phyloP scores from a whole-genome alignment of 2,113 vertebrate genomes.

The Phalacrocorax aristotelis region DNA sequence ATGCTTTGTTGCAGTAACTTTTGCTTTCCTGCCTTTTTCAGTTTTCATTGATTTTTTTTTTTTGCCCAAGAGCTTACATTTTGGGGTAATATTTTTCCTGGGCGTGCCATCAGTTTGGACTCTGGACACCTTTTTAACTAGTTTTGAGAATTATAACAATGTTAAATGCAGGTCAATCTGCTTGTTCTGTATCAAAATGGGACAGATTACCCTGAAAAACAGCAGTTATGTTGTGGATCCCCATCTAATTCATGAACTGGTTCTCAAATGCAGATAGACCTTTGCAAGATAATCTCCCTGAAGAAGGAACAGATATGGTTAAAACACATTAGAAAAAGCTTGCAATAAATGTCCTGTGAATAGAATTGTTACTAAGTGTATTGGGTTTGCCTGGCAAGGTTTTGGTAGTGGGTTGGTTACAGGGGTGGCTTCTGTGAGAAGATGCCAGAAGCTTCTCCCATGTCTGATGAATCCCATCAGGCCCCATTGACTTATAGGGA shows the following conservation, averaged over 20 bases:
- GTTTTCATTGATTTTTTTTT: no score
- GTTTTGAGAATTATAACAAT: not conserved
- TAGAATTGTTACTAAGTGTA: not conserved
- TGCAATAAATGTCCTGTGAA: not conserved
- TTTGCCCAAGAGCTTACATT: not conserved
- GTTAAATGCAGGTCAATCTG: not conserved
- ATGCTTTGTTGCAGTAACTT: no score
- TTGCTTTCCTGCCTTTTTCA: no score
- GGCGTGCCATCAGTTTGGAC: not conserved
- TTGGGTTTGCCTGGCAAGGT: not conserved
- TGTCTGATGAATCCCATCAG: no score
- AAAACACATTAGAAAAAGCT: not conserved
- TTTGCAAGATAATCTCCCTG: not conserved
- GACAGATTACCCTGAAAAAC: not conserved
- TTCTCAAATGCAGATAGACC: not conserved
- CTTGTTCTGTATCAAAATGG: not conserved
- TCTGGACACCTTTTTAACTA: not conserved
- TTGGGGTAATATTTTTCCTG: not conserved
- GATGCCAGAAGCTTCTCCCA: no score
- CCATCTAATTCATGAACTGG: not conserved
- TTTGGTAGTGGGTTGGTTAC: no score
- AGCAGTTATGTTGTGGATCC: not conserved
- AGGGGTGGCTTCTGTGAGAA: no score
- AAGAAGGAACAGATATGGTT: not conserved
- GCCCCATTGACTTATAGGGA: no score